phyloP scores from a whole-genome alignment of 2,888 invertebrate genomes.

The Andricus quercusramuli region DNA sequence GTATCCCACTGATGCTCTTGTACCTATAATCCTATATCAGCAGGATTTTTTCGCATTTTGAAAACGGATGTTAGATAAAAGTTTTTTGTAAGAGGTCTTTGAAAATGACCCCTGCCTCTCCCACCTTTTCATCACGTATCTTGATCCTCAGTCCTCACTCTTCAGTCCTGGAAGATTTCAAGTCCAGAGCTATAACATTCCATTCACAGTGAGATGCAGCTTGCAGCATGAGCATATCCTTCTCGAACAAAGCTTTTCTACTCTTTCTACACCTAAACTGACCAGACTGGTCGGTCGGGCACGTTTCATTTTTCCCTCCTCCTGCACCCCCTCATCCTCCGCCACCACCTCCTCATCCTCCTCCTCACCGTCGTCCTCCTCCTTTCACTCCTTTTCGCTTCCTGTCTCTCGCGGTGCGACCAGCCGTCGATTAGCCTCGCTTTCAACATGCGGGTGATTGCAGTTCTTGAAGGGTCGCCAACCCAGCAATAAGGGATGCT shows the following conservation, averaged over 20 bases:
- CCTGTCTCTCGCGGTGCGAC: conserved; percentile 18
- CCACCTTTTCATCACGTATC: too few species aligned
- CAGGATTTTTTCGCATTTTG: too few species aligned
- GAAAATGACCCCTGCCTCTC: too few species aligned
- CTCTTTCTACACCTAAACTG: conserved; percentile 33
- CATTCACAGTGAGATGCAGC: conserved; percentile 32
- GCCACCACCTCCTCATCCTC: too few species aligned
- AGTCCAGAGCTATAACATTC: conserved; percentile 24
- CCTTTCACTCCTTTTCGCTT: conserved; percentile 37
- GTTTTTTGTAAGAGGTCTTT: too few species aligned
- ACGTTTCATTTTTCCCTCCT: conserved; percentile 33
- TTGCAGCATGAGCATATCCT: conserved; percentile 27
- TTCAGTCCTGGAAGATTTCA: too few species aligned
- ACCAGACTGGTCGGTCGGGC: conserved; percentile 49
- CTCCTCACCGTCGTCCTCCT: neutral
- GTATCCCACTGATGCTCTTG: too few species aligned
- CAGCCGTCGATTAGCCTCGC: conserved; percentile 26
- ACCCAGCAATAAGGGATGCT: too few species aligned
- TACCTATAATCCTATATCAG: too few species aligned
- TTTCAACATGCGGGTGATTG: conserved; percentile 18
- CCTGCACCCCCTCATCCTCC: neutral
- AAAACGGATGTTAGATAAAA: too few species aligned
- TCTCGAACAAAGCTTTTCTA: conserved; percentile 39
- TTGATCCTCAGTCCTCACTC: too few species aligned
- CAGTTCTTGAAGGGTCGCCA: neutral